A percentile compares a stretch with the other conserved stretches of the same genome.
These are phyloP conservation scores for Chionodraco myersi DNA, from an alignment of 2,113 vertebrate species.

Conservation along the genomic window DNA sequence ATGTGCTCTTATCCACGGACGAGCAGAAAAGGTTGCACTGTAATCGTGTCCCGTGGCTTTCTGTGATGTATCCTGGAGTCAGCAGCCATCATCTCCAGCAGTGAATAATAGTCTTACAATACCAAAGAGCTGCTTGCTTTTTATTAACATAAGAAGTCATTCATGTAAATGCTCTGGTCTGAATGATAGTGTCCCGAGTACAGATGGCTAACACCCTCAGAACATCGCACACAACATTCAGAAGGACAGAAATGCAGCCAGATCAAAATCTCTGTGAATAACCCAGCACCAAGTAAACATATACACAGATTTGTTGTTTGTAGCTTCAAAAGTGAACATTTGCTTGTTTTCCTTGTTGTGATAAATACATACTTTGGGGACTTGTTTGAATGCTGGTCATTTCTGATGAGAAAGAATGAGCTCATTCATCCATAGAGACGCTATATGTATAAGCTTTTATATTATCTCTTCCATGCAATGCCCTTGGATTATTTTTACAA, in stretches of 20 bases:
- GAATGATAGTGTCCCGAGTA: conserved; percentile 13
- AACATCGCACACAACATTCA: conserved; percentile 30
- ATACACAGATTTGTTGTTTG: not conserved
- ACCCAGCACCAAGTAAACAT: not conserved
- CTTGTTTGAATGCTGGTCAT: no score
- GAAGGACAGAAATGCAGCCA: not conserved
- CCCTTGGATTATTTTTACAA: no score
- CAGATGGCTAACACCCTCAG: conserved; percentile 38
- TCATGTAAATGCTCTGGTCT: not conserved
- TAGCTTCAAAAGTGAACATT: not conserved
- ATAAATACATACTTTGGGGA: no score
- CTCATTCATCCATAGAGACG: no score
- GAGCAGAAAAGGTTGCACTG: conserved; percentile 22
- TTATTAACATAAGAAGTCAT: not conserved
- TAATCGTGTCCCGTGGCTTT: conserved; percentile 26
- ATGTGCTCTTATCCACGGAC: conserved; percentile 6
- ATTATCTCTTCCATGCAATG: no score
- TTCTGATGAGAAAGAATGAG: no score
- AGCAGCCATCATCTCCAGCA: not conserved
- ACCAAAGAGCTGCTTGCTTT: not conserved
- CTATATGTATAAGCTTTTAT: no score
- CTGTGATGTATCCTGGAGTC: conserved; percentile 1
- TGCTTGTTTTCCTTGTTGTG: not conserved
- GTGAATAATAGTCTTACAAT: not conserved
- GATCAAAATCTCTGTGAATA: conserved; percentile 23